phyloP scores from a whole-genome alignment of 2,113 vertebrate genomes.

The Pitta sordida region DNA sequence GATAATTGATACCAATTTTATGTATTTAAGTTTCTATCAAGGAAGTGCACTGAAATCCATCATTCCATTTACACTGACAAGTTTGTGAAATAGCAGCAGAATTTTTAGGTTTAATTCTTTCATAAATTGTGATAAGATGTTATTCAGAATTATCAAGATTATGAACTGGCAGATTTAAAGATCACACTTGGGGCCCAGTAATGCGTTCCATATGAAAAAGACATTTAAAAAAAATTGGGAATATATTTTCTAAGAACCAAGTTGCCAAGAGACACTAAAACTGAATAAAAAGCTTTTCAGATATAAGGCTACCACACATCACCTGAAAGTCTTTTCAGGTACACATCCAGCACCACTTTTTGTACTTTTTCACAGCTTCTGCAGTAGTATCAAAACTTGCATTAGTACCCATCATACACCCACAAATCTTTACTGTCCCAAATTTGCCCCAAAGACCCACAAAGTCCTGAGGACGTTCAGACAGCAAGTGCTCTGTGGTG shows the following conservation, averaged over 20 bases:
- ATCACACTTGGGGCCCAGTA: slow-evolving; percentile 19
- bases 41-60: slow-evolving; percentile 56
- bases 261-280: not conserved
- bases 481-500: not conserved
- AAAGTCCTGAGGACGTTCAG: not conserved
- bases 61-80: slow-evolving; percentile 62
- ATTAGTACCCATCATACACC: not conserved
- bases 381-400: not conserved
- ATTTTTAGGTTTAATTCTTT: slow-evolving; percentile 55
- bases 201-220: slow-evolving; percentile 21
- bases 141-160: slow-evolving; percentile 51
- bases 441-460: not conserved
- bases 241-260: not conserved
- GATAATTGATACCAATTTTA: slow-evolving; percentile 66
- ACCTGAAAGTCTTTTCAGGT: not conserved
- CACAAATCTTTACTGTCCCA: not conserved
- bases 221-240: not conserved
- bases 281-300: not conserved
- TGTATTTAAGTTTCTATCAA: slow-evolving; percentile 50
- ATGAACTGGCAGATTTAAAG: slow-evolving; percentile 40
- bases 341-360: not conserved
- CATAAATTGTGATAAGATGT: slow-evolving; percentile 38
- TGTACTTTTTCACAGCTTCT: not conserved
- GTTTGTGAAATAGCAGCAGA: slow-evolving; percentile 22
- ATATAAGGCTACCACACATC: not conserved